Percentiles rank a stretch among this genome's conserved stretches.
These are phyloP conservation scores for Petrosia ficiformis DNA, from an alignment of 37 sponge, comb jelly and placozoan species.

Conservation along the genomic window DNA sequence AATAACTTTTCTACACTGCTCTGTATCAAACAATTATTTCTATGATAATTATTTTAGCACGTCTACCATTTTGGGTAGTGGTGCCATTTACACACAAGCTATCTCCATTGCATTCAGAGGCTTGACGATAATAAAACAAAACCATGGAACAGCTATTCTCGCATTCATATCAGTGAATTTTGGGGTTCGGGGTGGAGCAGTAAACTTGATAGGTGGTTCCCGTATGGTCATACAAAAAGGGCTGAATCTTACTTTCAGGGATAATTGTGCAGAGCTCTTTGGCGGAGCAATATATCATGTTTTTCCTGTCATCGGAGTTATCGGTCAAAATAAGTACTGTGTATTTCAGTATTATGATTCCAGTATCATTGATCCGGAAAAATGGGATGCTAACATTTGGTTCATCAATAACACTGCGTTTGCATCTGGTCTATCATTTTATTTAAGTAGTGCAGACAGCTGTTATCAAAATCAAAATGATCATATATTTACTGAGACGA, in stretches of 20 bases:
- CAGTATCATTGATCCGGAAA: neutral
- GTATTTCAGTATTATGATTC: neutral
- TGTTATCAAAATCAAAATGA: neutral
- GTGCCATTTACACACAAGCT: neutral
- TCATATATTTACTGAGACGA: neutral
- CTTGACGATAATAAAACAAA: neutral
- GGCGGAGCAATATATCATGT: neutral
- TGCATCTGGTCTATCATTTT: neutral
- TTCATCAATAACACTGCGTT: slow-evolving; percentile 7
- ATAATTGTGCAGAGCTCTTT: neutral
- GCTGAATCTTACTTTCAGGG: neutral
- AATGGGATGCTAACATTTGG: neutral
- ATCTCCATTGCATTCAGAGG: neutral
- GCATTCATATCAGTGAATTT: neutral
- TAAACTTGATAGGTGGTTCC: slow-evolving; percentile 1
- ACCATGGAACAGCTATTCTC: slow-evolving; percentile 4
- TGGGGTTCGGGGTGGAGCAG: neutral
- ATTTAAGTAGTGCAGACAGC: neutral
- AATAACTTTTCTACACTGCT: neutral
- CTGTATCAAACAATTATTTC: neutral
- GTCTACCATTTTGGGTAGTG: neutral
- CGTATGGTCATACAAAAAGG: neutral
- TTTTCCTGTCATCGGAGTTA: slow-evolving; percentile 1
- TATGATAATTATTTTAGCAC: neutral
- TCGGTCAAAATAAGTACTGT: neutral